Conservation (phyloP, 2,797 vertebrate genomes). For the Coluber constrictor region DNA sequence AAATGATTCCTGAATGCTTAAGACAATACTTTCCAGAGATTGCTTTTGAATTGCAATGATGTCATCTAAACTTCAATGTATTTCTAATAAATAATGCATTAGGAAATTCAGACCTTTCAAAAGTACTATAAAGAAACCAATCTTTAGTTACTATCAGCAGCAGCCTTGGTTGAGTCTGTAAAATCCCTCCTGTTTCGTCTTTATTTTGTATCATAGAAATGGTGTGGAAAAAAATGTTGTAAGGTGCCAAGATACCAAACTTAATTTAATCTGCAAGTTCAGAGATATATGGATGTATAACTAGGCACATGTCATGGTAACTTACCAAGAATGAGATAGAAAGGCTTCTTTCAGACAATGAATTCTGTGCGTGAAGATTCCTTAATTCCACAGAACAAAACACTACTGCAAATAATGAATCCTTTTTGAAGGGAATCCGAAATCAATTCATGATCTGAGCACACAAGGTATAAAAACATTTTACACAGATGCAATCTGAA, state of each 20-base stretch:
- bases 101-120: conserved; percentile 49
- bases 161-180: conserved; percentile 10
- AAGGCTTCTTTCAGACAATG: conserved; percentile 13
- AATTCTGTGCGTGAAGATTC: conserved; percentile 6
- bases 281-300: conserved; percentile 30
- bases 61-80: conserved; percentile 56
- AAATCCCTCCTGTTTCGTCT: background rate
- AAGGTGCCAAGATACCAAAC: conserved; percentile 17
- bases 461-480: background rate
- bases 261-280: conserved; percentile 24
- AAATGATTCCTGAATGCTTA: conserved; percentile 54
- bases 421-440: conserved; percentile 12
- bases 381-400: conserved; percentile 20
- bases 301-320: background rate
- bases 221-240: conserved; percentile 14
- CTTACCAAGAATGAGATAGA: background rate
- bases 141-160: background rate
- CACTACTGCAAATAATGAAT: background rate
- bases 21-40: conserved; percentile 64
- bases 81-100: conserved; percentile 65
- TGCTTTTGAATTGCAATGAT: conserved; percentile 61
- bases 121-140: conserved; percentile 20
- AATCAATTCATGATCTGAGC: background rate
- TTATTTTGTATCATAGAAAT: background rate
- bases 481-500: conserved; percentile 1